Conservation (phyloP, 1,140 invertebrate genomes). For the Araneus ventricosus region DNA sequence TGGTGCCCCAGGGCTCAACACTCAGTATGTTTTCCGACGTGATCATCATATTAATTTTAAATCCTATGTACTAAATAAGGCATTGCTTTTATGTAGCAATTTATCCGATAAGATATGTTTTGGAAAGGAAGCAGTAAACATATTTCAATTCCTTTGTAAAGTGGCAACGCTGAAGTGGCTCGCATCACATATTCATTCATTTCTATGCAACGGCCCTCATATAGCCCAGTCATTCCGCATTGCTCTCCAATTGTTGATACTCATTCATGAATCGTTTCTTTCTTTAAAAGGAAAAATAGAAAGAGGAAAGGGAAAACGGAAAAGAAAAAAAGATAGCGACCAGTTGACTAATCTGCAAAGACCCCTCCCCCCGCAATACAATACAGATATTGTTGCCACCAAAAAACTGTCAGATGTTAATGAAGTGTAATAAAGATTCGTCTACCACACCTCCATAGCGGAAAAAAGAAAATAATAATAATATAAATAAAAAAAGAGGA, state of each 20-base stretch:
- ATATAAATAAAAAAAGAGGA: neutral
- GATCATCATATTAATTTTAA: no score
- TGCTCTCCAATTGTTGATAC: neutral
- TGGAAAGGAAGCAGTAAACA: no score
- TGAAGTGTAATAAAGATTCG: conserved; percentile 42
- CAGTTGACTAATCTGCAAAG: conserved; percentile 26
- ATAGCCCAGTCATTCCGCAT: neutral
- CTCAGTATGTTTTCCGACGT: no score
- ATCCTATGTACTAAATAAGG: no score
- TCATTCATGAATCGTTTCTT: conserved; percentile 22
- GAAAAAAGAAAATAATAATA: neutral
- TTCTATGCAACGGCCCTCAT: neutral
- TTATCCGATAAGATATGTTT: no score
- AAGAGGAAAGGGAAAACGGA: neutral
- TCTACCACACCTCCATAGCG: neutral
- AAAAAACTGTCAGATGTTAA: conserved; percentile 50
- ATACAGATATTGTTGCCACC: conserved; percentile 22
- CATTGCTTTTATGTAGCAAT: no score
- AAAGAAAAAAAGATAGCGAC: neutral
- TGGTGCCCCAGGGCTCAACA: no score
- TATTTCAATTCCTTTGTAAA: no score
- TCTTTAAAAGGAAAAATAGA: neutral
- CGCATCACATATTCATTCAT: neutral
- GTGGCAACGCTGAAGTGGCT: neutral
- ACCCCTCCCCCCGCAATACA: neutral